Evolutionary conservation across 2,888 invertebrate species (phyloP), one percentile per base, ranked within the genome.

Genomic region (Melinaea menophilus): DNA sequence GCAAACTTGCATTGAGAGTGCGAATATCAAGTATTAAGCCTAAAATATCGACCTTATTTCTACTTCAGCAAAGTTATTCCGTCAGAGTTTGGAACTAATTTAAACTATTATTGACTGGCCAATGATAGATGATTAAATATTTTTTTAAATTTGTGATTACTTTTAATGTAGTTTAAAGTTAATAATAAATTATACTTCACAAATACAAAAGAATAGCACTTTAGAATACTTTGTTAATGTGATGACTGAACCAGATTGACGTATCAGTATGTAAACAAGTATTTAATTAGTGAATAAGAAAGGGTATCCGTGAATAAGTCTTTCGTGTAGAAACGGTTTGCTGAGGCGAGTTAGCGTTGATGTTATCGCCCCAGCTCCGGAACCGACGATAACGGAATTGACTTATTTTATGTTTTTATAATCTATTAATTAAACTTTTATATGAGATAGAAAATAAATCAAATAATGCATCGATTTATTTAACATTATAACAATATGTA

Each of bases 311-410:
- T 74, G 69, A 73, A 69, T 63, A 67, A 63, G 67, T 69, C 67
- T 74, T 76, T 70, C 70, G 72, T 73, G 73, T 74, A 72, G 74
- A 77, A 78, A 74, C 78, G 68, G 74, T 73, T 77, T 75, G 68
- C 71, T 62, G 65, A 63, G 72, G 74, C 75, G 69, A 71, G 73
- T 78, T 79, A 77, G 71, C 74, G 68, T 62, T 71, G 79, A 78
- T 78, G 74, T 78, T 81, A 81, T 83, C 81, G 73, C 68, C 66
- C 22, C 64, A 68, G 73, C 63, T 65, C 66, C 71, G 73, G 69
- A 72, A 73, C 73, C 63, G 54, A 68, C 72, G 77, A 76, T 78
- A 78, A 76, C 67, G 62, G 65, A 63, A 70, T 68, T 69, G 63
- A 61, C 63, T 60, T 67, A 69, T 69, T 63, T 63, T 63, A 57